Percentiles rank a stretch among this genome's conserved stretches.
These are phyloP conservation scores for Lateolabrax maculatus DNA, from an alignment of 2,797 vertebrate genomes.

Conservation along the genomic window DNA sequence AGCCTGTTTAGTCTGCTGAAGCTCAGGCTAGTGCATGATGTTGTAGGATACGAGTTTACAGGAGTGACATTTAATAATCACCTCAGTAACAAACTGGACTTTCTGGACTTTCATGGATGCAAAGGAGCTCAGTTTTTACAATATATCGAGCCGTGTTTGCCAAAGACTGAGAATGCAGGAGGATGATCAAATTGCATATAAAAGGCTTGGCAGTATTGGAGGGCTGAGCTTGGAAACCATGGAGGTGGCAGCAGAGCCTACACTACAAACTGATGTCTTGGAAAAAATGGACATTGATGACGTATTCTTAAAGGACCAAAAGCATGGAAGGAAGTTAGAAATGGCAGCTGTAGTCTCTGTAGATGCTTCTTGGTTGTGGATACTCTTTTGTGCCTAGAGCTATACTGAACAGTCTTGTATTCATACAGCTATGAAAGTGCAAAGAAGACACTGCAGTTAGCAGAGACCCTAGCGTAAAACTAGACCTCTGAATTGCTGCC, in stretches of 20 bases:
- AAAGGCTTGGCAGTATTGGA: constrained; percentile 43
- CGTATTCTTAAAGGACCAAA: constrained; percentile 26
- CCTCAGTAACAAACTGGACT: constrained; percentile 25
- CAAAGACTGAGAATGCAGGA: constrained; percentile 43
- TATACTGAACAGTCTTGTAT: neutral
- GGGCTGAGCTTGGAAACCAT: constrained; percentile 49
- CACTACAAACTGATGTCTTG: constrained; percentile 7
- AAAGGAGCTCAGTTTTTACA: constrained; percentile 26
- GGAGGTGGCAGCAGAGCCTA: constrained; percentile 35
- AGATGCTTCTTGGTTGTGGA: neutral
- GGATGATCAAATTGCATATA: constrained; percentile 42
- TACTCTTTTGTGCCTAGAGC: neutral
- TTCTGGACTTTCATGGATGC: constrained; percentile 10
- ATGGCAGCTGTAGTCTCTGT: neutral
- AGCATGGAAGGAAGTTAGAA: constrained; percentile 1
- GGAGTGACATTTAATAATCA: constrained; percentile 35
- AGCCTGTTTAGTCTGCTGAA: constrained; percentile 54
- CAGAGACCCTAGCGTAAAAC: constrained; percentile 1
- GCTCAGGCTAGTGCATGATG: constrained; percentile 3
- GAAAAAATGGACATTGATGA: constrained; percentile 18
- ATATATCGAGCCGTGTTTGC: constrained; percentile 19
- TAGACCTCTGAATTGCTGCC: neutral
- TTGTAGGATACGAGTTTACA: constrained; percentile 44
- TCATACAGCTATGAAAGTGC: neutral
- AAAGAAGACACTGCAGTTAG: constrained; percentile 20